phyloP scores from a whole-genome alignment of 1,140 invertebrate genomes.

The Aleiodes sp. region DNA sequence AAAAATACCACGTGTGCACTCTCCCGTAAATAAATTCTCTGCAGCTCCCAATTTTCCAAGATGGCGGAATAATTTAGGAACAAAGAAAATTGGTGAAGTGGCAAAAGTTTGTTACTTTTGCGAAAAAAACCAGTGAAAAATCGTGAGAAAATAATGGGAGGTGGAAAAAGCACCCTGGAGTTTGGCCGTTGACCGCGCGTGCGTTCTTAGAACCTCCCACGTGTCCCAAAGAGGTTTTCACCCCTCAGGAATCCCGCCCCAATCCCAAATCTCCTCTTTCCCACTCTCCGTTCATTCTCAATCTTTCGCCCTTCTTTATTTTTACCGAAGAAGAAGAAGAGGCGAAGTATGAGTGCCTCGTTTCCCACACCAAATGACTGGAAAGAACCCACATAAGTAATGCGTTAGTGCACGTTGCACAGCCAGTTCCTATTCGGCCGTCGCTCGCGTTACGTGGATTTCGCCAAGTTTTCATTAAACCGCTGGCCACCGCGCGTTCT shows the following conservation, averaged over 20 bases:
- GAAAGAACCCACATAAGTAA: conserved; percentile 50
- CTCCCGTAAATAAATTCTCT: not conserved
- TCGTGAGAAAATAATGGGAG: not conserved
- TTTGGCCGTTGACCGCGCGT: conserved; percentile 33
- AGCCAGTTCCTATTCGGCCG: conserved; percentile 49
- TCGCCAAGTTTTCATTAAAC: not conserved
- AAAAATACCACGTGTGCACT: not conserved
- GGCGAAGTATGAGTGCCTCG: conserved; percentile 5
- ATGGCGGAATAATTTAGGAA: not conserved
- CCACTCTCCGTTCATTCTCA: not conserved
- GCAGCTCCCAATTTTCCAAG: not conserved
- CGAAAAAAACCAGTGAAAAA: not conserved
- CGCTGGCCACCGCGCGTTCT: not conserved
- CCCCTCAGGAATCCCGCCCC: conserved; percentile 11
- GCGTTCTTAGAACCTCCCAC: conserved; percentile 26
- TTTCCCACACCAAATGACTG: conserved; percentile 11
- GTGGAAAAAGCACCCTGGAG: not conserved
- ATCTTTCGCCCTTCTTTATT: not conserved
- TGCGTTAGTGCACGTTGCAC: conserved; percentile 47
- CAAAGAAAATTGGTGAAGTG: not conserved
- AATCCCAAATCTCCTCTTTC: conserved; percentile 3
- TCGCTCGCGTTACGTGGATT: conserved; percentile 28
- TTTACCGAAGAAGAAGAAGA: not conserved
- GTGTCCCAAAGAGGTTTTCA: conserved; percentile 22
- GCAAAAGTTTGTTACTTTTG: not conserved